phyloP scores from a whole-genome alignment of 1,140 invertebrate genomes.

The Dinoponera quadriceps region DNA sequence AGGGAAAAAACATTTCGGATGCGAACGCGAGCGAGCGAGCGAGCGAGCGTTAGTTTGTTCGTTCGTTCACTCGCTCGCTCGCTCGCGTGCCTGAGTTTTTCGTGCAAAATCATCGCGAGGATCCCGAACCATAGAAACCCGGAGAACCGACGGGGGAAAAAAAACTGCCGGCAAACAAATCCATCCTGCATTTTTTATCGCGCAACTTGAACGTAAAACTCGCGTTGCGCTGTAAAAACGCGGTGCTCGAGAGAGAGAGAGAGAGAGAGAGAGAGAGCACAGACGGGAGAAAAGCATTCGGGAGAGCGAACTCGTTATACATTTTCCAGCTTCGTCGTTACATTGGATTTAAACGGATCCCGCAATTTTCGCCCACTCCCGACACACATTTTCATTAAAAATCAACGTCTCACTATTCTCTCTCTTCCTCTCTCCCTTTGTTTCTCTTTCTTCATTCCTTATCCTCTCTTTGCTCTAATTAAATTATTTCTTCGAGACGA shows the following conservation, averaged over 20 bases:
- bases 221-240: conserved; percentile 41
- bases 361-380: conserved; percentile 41
- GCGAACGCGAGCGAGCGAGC: background rate
- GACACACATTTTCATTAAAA: conserved; percentile 55
- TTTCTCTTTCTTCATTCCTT: background rate
- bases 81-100: conserved; percentile 29
- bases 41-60: no score
- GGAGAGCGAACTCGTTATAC: conserved; percentile 49
- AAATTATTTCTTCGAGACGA: conserved; percentile 53
- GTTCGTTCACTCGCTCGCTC: no score
- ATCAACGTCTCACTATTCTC: conserved; percentile 19
- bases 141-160: conserved; percentile 12
- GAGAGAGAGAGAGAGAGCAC: conserved; percentile 17
- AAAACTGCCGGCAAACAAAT: conserved; percentile 48
- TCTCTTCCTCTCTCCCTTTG: background rate
- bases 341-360: conserved; percentile 58
- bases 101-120: conserved; percentile 38
- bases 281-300: conserved; percentile 19
- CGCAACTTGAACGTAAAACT: conserved; percentile 55
- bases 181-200: conserved; percentile 42
- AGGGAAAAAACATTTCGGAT: conserved; percentile 25
- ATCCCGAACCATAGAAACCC: conserved; percentile 41
- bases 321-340: conserved; percentile 53
- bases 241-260: background rate
- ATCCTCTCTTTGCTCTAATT: conserved; percentile 6